Percentiles rank a stretch among this genome's conserved stretches.
phyloP scores from a whole-genome alignment of 2,113 vertebrate genomes.

The Elanus axillaris region DNA sequence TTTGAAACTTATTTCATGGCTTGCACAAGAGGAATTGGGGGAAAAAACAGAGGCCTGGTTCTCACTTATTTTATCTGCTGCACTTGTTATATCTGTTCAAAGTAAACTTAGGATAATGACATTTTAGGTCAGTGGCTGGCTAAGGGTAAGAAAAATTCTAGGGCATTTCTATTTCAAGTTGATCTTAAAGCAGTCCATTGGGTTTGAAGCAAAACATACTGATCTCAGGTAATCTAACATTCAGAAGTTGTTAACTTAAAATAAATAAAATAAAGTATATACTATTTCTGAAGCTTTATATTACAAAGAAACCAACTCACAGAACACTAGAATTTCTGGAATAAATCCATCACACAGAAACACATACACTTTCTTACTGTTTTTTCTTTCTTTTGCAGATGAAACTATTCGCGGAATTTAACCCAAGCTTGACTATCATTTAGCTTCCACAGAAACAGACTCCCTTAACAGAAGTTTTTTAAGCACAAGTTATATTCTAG shows the following conservation, averaged over 20 bases:
- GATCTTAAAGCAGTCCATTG: background rate
- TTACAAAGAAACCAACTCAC: background rate
- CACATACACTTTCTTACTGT: background rate
- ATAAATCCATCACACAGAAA: background rate
- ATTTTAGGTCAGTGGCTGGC: background rate
- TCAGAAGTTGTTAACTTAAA: background rate
- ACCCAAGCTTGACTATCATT: background rate
- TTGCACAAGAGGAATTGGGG: background rate
- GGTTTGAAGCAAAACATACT: background rate
- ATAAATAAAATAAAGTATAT: background rate
- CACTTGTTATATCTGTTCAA: background rate
- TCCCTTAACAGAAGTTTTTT: background rate
- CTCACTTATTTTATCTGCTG: background rate
- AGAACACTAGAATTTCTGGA: background rate
- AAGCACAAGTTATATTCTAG: background rate
- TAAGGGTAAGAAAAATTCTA: background rate
- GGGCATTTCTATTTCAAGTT: background rate
- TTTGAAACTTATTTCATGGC: background rate
- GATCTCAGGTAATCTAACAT: background rate
- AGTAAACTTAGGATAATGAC: background rate
- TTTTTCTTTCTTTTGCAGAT: background rate
- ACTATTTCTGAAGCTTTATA: background rate
- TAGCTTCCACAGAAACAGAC: background rate
- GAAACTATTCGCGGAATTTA: background rate
- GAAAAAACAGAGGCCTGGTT: background rate